Conservation (phyloP, 2,888 invertebrate species). For the Strigamia crassipes region DNA sequence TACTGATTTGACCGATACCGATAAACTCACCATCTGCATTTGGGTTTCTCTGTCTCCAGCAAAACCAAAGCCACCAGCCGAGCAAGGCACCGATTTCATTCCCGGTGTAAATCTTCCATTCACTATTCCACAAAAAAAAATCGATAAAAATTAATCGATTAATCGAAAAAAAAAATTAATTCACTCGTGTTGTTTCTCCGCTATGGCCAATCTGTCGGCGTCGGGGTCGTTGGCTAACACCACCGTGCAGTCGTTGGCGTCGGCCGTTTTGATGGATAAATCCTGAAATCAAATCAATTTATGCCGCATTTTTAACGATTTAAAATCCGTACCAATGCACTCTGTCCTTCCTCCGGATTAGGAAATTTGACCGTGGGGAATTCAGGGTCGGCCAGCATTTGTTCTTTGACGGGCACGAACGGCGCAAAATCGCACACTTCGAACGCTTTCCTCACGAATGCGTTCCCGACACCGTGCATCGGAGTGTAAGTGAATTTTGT, state of each 20-base stretch:
- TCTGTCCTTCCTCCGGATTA: conserved; percentile 95
- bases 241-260: conserved; percentile 69
- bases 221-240: conserved; percentile 98
- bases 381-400: conserved; percentile 88
- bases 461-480: too few species aligned
- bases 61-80: conserved; percentile 88
- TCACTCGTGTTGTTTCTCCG: conserved; percentile 70
- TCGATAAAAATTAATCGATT: neutral
- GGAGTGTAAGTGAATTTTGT: conserved; percentile 81
- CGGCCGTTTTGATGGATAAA: conserved; percentile 77
- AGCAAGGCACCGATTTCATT: too few species aligned
- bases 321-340: conserved; percentile 71
- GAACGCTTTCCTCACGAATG: conserved; percentile 75
- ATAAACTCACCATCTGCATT: neutral
- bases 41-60: conserved; percentile 60
- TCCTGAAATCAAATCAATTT: too few species aligned
- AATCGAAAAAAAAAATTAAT: too few species aligned
- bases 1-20: neutral
- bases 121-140: conserved; percentile 51
- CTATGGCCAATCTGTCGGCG: conserved; percentile 92
- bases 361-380: conserved; percentile 97
- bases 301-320: too few species aligned
- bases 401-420: conserved; percentile 60
- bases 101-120: conserved; percentile 90
- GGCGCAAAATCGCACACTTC: conserved; percentile 69